Evolutionary conservation across 2,113 vertebrate genomes (phyloP).

Genomic region (Phasianus colchicus): DNA sequence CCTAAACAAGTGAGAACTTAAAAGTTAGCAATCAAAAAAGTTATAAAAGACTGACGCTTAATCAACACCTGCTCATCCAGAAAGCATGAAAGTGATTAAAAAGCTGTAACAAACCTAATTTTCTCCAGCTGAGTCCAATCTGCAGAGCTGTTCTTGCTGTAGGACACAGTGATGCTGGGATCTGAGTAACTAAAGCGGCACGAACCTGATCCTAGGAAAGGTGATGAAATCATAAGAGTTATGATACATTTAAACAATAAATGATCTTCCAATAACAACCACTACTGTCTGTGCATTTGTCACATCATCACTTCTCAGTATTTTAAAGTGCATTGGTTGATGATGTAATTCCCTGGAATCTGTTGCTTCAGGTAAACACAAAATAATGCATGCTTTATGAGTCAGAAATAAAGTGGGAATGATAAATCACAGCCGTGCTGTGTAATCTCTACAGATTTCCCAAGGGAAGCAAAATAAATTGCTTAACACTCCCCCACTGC

Average conservation of each 20-base stretch:
- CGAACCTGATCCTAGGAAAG: slow-evolving; percentile 90
- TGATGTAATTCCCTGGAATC: slow-evolving; percentile 72
- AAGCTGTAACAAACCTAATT: slow-evolving; percentile 88
- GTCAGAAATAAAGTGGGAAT: slow-evolving; percentile 72
- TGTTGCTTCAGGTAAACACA: slow-evolving; percentile 72
- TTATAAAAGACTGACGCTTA: slow-evolving; percentile 15
- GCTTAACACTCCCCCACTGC: slow-evolving; percentile 33
- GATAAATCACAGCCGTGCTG: slow-evolving; percentile 67
- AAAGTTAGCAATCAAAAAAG: slow-evolving; percentile 15
- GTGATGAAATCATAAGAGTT: slow-evolving; percentile 61
- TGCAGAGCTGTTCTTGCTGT: slow-evolving; percentile 86
- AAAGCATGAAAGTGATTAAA: slow-evolving; percentile 31
- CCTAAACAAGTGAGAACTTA: background rate
- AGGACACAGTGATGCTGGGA: slow-evolving; percentile 91
- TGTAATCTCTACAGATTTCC: slow-evolving; percentile 77
- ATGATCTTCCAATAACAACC: slow-evolving; percentile 42
- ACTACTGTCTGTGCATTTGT: slow-evolving; percentile 45
- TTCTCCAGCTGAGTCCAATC: slow-evolving; percentile 94
- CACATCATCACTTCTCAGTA: slow-evolving; percentile 37
- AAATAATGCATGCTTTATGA: slow-evolving; percentile 72
- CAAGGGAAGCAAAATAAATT: slow-evolving; percentile 62
- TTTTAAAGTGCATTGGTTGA: slow-evolving; percentile 66
- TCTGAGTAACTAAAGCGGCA: slow-evolving; percentile 97
- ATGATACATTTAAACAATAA: slow-evolving; percentile 44
- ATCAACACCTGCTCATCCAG: background rate